Evolutionary conservation across 2,113 vertebrate species (phyloP), one percentile per base, ranked within the genome.

Genomic region (Neofelis nebulosa): DNA sequence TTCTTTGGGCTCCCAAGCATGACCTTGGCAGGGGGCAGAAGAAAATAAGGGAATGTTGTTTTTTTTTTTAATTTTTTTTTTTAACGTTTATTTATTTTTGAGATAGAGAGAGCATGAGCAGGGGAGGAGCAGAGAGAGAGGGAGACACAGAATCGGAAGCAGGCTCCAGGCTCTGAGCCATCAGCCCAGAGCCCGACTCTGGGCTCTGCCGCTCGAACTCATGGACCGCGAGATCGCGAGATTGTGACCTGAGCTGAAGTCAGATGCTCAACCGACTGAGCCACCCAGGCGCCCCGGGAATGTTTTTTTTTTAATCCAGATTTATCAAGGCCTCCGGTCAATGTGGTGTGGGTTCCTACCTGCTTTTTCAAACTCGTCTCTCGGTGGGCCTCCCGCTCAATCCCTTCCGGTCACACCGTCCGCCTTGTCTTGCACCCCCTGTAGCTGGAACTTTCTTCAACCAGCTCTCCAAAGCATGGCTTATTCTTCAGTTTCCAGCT

Each of bases 341-440:
- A 25, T 0, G 5, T 10, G 52, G 11, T 1, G 2, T 68, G 3
- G 0, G 5, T 41, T 69, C 84, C 9, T 36, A 4, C 27, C 38
- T 23, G 8, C 31, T 82, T 10, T 45, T 21, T 14, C 89, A 57
- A 29, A 36, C 27, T 93, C 8, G 0, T 21, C 33, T 50, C 68
- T 66, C 81, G 23, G 2, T 5, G 11, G 0, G 0, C 9, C 5
- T 45, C 18, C 13, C 21, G 12, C 63, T 50, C 1, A 1, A 25
- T 50, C 16, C 25, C 5, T 71, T 63, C 71, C 41, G 31, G 21
- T 41, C 16, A 41, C 15, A 36, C 12, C 7, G 4, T 21, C 61
- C 3, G 38, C n/a, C n/a, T 48, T 36, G 41, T 21, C n/a, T 21
- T 25, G 25, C 57, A 31, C 25, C 33, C 57, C 68, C 31, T 66